phyloP scores from a whole-genome alignment of 2,113 vertebrate species.

The Pachyramphus minor region DNA sequence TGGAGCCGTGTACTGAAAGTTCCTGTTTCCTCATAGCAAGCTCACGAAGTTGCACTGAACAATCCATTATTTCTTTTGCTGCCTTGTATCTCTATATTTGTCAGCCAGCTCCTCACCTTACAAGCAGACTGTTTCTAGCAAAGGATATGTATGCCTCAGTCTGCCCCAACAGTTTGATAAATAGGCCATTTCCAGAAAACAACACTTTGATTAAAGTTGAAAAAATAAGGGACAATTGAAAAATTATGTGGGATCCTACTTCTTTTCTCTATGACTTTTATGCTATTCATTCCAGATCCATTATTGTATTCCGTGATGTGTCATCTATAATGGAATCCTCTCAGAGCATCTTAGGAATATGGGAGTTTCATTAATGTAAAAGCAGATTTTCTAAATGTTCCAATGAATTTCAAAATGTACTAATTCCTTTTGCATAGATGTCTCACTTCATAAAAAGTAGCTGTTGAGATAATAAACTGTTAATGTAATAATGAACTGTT shows the following conservation, averaged over 20 bases:
- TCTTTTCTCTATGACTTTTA: background rate
- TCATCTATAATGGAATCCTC: background rate
- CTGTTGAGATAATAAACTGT: background rate
- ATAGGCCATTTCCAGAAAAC: background rate
- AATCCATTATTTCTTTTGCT: background rate
- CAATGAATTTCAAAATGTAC: background rate
- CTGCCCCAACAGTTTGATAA: background rate
- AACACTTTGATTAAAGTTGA: background rate
- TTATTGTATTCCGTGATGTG: background rate
- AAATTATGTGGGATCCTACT: background rate
- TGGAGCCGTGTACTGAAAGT: background rate
- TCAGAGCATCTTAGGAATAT: background rate
- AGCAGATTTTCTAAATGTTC: background rate
- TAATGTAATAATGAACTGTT: conserved; percentile 3
- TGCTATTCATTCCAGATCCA: background rate
- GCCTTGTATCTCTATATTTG: background rate
- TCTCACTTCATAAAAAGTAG: background rate
- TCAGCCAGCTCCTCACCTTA: background rate
- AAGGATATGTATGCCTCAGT: background rate
- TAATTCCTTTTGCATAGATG: background rate
- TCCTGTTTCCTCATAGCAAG: background rate
- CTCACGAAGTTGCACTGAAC: background rate
- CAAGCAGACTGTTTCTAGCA: background rate
- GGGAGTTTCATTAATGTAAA: background rate
- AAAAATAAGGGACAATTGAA: background rate